Conservation (phyloP, 2,113 vertebrate species). For the Gulo gulo region DNA sequence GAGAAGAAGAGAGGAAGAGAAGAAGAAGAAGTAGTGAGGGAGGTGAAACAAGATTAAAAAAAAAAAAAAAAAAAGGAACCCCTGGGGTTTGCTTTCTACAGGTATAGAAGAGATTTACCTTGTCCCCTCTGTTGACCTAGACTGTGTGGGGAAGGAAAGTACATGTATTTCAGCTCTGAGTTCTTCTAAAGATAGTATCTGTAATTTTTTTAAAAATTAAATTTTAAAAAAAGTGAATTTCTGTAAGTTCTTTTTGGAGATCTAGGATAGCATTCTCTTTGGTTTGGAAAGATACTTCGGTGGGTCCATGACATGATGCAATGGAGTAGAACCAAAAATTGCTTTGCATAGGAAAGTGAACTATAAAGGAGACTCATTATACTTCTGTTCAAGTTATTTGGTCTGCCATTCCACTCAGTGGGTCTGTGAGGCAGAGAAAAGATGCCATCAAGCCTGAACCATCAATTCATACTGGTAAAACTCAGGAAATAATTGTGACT, state of each 20-base stretch:
- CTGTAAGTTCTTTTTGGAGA: neutral
- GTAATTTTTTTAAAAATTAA: neutral
- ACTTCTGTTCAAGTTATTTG: neutral
- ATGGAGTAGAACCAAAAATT: neutral
- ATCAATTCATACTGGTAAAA: neutral
- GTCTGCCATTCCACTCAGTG: neutral
- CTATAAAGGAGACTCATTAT: neutral
- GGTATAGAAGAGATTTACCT: neutral
- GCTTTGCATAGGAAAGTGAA: neutral
- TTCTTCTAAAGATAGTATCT: neutral
- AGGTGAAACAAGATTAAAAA: neutral
- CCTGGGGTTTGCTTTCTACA: neutral
- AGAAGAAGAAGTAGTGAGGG: neutral
- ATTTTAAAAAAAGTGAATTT: neutral
- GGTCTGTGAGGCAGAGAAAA: neutral
- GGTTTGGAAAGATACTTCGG: conserved; percentile 3
- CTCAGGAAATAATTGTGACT: neutral
- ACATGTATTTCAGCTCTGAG: neutral
- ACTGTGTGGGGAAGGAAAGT: neutral
- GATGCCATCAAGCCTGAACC: neutral
- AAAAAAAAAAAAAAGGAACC: neutral
- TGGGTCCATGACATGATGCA: neutral
- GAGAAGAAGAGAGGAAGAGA: neutral
- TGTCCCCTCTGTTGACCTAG: neutral
- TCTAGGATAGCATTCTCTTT: neutral